These are phyloP conservation scores for Campopleginae sp. DNA, from an alignment of 2,888 invertebrate species.

Conservation along the genomic window DNA sequence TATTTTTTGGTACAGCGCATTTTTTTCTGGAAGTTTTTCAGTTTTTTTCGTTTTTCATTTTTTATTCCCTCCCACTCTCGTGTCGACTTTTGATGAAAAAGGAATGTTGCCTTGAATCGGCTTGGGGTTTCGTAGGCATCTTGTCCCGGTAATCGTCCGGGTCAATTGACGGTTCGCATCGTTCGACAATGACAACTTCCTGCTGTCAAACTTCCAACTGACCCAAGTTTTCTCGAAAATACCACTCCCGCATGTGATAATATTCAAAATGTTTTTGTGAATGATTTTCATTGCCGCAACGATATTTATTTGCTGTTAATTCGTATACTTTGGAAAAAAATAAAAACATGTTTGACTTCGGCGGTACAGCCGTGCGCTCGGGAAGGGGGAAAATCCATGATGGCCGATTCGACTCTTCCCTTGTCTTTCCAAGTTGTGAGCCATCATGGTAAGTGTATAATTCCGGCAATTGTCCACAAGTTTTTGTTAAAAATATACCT, in stretches of 20 bases:
- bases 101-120: too few species aligned
- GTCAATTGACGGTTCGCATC: too few species aligned
- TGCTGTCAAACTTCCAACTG: conserved; percentile 14
- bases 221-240: neutral
- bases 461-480: conserved; percentile 60
- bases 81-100: too few species aligned
- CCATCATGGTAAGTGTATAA: conserved; percentile 83
- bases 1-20: too few species aligned
- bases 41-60: too few species aligned
- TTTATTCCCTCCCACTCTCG: too few species aligned
- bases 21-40: too few species aligned
- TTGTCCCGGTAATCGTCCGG: too few species aligned
- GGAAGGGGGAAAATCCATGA: conserved; percentile 57
- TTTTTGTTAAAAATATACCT: conserved; percentile 20
- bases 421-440: conserved; percentile 79
- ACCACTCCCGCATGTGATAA: neutral
- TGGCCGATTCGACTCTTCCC: conserved; percentile 73
- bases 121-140: too few species aligned
- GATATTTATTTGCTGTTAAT: neutral
- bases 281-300: neutral
- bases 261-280: neutral
- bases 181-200: neutral
- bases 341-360: conserved; percentile 17
- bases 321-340: neutral
- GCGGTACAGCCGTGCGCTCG: neutral